Evolutionary conservation across 2,888 invertebrate genomes (phyloP), one percentile per base, ranked within the genome.

Genomic region (Rhogogaster chlorosoma): DNA sequence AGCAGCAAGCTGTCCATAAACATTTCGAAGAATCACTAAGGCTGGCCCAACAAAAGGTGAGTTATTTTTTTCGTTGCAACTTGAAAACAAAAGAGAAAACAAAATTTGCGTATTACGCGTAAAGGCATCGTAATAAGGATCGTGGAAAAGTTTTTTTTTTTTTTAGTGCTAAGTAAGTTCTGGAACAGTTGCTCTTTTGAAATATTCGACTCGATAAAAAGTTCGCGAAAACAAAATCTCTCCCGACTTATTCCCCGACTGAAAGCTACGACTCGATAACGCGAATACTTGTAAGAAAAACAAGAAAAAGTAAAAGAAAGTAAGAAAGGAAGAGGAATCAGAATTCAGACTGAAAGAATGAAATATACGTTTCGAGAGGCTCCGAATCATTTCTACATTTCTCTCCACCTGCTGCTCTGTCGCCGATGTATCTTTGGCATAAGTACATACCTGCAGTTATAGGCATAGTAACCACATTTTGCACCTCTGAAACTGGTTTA

Each of bases 11-110:
- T 87, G 97, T 98, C 86, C 96, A 97, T 90, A 97, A 98, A 94
- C 98, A 98, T 94, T 98, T 98, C 94, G 97, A 97, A 92, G 98
- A 98, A 94, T 98, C 98, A 87, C 95, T 98, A 86, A 95, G 97
- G 92, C 94, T 96, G 87, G 97, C 96, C 71, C 96, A 96, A 92
- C 96, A 97, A 94, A 97, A 97, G 96, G 97, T 97, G 93, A 93
- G 93, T 92, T 15, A 26, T 36, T 73, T 26, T 18, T 9, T 5
- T 42, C 3, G 5, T 22, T 26, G 45, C 18, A 38, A 36, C 2
- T 42, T 70, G 9, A 2, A n/a, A 32, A 22, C 26, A 61, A 22
- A 53, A n/a, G n/a, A 5, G 6, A n/a, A 53, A n/a, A 45, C 12
- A 45, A 45, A 45, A 45, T 45, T 15, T 45, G 0, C 2, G 0